Conservation (phyloP, 2,113 vertebrate genomes). For the Gobius niger region DNA sequence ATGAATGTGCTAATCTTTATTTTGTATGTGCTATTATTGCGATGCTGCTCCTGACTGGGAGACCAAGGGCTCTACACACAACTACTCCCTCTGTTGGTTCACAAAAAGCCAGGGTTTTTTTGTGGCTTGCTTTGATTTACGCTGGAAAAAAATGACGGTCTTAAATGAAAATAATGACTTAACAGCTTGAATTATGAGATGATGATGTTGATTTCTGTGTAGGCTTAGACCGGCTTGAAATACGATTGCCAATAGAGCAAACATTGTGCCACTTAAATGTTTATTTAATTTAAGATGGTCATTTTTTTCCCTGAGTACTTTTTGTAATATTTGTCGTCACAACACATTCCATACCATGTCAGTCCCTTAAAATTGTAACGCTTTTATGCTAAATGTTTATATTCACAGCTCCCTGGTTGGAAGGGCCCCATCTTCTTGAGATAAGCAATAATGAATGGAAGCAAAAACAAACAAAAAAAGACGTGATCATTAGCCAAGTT, state of each 20-base stretch:
- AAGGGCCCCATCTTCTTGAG: conserved; percentile 50
- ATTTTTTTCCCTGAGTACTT: not conserved
- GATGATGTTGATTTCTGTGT: no score
- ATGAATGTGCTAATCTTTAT: conserved; percentile 66
- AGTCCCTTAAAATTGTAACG: conserved; percentile 35
- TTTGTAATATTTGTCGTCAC: conserved; percentile 23
- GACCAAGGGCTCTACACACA: conserved; percentile 68
- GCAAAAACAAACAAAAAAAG: conserved; percentile 21
- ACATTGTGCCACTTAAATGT: no score
- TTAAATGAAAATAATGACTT: no score
- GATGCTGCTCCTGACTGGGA: conserved; percentile 67
- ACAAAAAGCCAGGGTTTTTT: conserved; percentile 30
- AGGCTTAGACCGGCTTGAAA: no score
- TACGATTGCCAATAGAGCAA: no score
- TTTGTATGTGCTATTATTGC: conserved; percentile 51
- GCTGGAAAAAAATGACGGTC: no score
- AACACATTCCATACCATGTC: conserved; percentile 61
- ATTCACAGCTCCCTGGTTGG: conserved; percentile 24
- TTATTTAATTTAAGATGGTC: no score
- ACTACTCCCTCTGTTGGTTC: conserved; percentile 36
- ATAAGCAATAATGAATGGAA: conserved; percentile 76
- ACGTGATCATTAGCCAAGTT: conserved; percentile 25
- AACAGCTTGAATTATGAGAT: no score
- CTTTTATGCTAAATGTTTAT: conserved; percentile 25
- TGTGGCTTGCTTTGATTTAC: conserved; percentile 33